Conservation (phyloP, 2,113 vertebrate species). For the Polypterus senegalus region DNA sequence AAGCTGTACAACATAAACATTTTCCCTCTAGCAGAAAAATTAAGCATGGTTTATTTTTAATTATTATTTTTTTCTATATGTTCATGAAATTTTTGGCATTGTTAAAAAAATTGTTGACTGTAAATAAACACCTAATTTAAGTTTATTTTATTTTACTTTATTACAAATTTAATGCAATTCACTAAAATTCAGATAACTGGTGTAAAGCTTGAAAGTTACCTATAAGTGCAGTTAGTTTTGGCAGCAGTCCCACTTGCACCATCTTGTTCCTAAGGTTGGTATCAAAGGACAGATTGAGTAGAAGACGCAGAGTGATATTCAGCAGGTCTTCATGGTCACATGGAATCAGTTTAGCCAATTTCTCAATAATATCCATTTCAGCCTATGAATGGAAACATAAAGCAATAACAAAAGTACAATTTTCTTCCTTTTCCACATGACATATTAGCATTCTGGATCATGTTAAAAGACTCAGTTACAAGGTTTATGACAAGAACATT, state of each 20-base stretch:
- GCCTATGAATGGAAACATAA: constrained; percentile 48
- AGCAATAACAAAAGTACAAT: constrained; percentile 8
- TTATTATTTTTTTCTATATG: too few species aligned
- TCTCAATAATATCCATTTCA: constrained; percentile 72
- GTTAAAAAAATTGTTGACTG: too few species aligned
- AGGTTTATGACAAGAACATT: not conserved
- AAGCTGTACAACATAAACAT: too few species aligned
- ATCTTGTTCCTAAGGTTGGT: constrained; percentile 75
- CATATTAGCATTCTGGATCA: constrained; percentile 6
- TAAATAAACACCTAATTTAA: too few species aligned
- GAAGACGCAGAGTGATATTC: constrained; percentile 67
- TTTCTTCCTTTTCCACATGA: constrained; percentile 1
- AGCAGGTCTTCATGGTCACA: constrained; percentile 74
- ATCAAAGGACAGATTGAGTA: constrained; percentile 86
- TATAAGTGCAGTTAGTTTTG: constrained; percentile 69
- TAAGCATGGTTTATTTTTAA: too few species aligned
- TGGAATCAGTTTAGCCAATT: constrained; percentile 73
- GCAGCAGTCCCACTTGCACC: constrained; percentile 79
- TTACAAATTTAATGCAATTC: too few species aligned
- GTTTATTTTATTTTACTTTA: too few species aligned
- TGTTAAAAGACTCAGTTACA: not conserved
- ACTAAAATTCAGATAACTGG: too few species aligned
- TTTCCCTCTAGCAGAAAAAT: too few species aligned
- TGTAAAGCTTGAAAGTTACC: constrained; percentile 44
- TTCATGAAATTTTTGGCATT: too few species aligned